A percentile compares a stretch with the other conserved stretches of the same genome.
phyloP scores from a whole-genome alignment of 2,113 vertebrate genomes.

The Dromaius novaehollandiae region DNA sequence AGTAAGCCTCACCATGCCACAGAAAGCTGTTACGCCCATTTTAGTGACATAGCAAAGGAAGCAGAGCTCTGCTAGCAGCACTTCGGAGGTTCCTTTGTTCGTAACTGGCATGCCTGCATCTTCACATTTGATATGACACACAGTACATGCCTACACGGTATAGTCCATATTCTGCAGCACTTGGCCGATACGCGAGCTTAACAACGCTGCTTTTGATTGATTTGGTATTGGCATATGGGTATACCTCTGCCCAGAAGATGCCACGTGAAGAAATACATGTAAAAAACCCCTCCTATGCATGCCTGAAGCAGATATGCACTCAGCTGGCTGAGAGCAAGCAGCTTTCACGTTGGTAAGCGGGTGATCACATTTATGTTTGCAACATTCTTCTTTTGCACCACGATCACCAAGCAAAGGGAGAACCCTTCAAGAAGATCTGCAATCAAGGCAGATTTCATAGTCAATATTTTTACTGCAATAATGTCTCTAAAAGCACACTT shows the following conservation, averaged over 20 bases:
- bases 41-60: not conserved
- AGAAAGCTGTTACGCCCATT: not conserved
- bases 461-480: not conserved
- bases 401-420: not conserved
- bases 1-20: not conserved
- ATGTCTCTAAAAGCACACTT: not conserved
- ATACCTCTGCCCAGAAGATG: not conserved
- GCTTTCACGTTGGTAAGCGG: not conserved
- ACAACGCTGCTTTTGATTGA: rapidly evolving
- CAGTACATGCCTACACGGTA: rapidly evolving
- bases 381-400: not conserved
- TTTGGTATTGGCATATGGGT: not conserved
- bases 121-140: rapidly evolving
- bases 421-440: not conserved
- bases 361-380: rapidly evolving
- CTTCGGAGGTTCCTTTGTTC: not conserved
- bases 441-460: not conserved
- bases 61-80: not conserved
- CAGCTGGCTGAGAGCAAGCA: not conserved
- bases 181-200: not conserved
- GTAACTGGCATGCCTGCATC: not conserved
- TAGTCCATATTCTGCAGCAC: not conserved
- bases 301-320: rapidly evolving
- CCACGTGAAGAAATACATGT: rapidly evolving
- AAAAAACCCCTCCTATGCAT: rapidly evolving